Conservation (phyloP, 2,113 vertebrate species). For the Dasyprocta punctata region DNA sequence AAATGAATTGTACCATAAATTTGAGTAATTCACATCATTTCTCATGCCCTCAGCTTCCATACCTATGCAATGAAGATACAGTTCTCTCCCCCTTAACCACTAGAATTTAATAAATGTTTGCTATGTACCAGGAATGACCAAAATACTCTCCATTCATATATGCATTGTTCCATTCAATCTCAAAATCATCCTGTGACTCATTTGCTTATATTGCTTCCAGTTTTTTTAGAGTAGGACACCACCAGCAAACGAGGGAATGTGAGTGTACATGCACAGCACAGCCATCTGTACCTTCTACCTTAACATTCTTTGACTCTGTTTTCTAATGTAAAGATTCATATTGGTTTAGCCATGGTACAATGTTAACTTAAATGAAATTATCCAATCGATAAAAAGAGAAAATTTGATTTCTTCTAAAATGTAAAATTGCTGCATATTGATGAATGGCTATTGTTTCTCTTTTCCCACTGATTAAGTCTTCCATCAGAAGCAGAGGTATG, state of each 20-base stretch:
- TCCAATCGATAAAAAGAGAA: constrained; percentile 60
- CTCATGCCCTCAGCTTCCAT: not conserved
- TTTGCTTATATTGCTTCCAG: not conserved
- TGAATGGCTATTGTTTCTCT: constrained; percentile 70
- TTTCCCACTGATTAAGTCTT: constrained; percentile 48
- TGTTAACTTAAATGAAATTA: constrained; percentile 68
- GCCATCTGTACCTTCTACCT: not conserved
- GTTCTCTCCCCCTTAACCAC: not conserved
- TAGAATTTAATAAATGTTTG: constrained; percentile 31
- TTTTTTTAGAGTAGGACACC: not conserved
- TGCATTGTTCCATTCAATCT: not conserved
- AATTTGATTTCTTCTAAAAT: constrained; percentile 78
- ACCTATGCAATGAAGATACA: not conserved
- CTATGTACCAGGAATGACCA: not conserved
- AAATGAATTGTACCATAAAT: not conserved
- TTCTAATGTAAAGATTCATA: not conserved
- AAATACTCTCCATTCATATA: not conserved
- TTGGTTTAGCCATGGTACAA: not conserved
- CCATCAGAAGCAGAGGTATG: not conserved
- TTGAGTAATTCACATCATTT: not conserved
- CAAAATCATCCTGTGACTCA: not conserved
- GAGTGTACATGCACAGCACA: not conserved
- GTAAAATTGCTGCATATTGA: not conserved
- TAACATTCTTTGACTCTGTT: not conserved
- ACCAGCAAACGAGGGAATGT: not conserved